Evolutionary conservation across 2,888 invertebrate species (phyloP), one percentile per base, ranked within the genome.

Genomic region (Tillus elongatus): DNA sequence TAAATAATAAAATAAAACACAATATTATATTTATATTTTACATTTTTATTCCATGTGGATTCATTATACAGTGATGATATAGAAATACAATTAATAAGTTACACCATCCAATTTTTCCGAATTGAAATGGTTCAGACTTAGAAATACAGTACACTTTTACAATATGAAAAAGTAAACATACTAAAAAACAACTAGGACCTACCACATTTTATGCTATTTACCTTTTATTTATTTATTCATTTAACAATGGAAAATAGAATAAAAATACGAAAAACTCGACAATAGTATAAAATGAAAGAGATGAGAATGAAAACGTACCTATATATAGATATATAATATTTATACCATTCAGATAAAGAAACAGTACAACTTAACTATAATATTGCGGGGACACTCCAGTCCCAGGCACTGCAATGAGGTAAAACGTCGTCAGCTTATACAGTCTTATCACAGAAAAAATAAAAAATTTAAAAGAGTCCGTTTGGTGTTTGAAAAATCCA

Each of bases 381-480:
- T 61, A 61, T 62, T 60, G 61, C 61, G 58, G 52, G 53, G 55
- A 56, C 45, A 44, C 41, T 26, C n/a, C 36, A 43, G 51, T 60
- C 62, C 57, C 58, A 67, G 66, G 65, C 66, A 66, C 66, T 63
- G 63, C 58, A 58, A 60, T 66, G 64, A 65, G 66, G 66, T 66
- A 65, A 61, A 60, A 59, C 52, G 61, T 61, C 54, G 55, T 53
- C n/a, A n/a, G n/a, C n/a, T 49, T 39, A 43, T 27, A 53, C 49
- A 57, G 56, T 62, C 59, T 62, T 65, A 64, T 64, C 64, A 64
- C 64, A 65, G 64, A 63, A 64, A 60, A 49, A 51, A 60, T 54
- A 57, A 56, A 61, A 57, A 54, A 45, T 41, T 37, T 38, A 33
- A 33, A 39, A 39, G 37, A 35, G 44, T 36, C 14, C 13, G 13